Evolutionary conservation across 2,797 vertebrate species (phyloP).

Genomic region (Lindbergichthys nudifrons): DNA sequence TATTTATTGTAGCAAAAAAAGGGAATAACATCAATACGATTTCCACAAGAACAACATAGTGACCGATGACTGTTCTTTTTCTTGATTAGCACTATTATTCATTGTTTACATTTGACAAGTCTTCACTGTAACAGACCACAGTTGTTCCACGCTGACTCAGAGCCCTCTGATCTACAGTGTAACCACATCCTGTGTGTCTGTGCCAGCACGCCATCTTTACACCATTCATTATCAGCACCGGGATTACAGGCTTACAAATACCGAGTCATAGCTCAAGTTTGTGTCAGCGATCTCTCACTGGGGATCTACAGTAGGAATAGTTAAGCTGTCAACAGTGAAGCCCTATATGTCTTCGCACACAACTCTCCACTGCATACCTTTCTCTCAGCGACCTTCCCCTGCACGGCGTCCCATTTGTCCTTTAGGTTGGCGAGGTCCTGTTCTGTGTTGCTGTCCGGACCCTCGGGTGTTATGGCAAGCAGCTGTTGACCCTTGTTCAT

Average conservation of each 20-base stretch:
- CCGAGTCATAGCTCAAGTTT: slow-evolving; percentile 46
- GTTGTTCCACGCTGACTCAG: slow-evolving; percentile 59
- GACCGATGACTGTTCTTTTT: slow-evolving; percentile 25
- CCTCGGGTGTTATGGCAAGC: slow-evolving; percentile 86
- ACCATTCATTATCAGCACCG: slow-evolving; percentile 59
- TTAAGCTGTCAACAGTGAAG: slow-evolving; percentile 6
- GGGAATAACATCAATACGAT: neutral
- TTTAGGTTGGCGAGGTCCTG: slow-evolving; percentile 94
- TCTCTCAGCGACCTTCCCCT: slow-evolving; percentile 92
- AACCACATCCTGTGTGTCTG: slow-evolving; percentile 69
- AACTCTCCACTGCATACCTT: slow-evolving; percentile 84
- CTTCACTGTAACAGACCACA: slow-evolving; percentile 33
- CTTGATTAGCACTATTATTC: slow-evolving; percentile 36
- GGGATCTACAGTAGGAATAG: slow-evolving; percentile 49
- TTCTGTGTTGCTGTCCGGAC: slow-evolving; percentile 92
- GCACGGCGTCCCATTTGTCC: slow-evolving; percentile 94
- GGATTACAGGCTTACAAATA: slow-evolving; percentile 63
- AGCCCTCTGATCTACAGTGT: slow-evolving; percentile 48
- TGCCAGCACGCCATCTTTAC: slow-evolving; percentile 51
- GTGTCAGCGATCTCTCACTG: slow-evolving; percentile 47
- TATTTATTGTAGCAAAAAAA: slow-evolving; percentile 37
- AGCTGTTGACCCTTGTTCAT: slow-evolving; percentile 92
- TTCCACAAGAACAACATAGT: neutral
- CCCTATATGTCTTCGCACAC: neutral
- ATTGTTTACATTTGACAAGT: slow-evolving; percentile 33